Evolutionary conservation across 1,140 invertebrate species (phyloP), one percentile per base, ranked within the genome.

Genomic region (Drosophila azteca): DNA sequence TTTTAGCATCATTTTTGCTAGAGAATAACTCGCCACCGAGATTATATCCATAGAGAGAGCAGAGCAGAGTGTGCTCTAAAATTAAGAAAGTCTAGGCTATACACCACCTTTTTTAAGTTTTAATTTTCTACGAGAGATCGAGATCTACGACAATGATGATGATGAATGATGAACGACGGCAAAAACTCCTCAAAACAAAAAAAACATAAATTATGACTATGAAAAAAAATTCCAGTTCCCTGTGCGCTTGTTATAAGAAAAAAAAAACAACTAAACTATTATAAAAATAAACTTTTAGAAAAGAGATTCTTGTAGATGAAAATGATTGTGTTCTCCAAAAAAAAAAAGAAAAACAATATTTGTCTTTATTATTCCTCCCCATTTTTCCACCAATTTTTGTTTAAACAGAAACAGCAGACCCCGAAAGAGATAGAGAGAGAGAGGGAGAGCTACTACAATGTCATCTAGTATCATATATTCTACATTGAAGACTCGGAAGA

Each of bases 21-120:
- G 81, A 85, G 81, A 84, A 85, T 71, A 80, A 80, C 81, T 84
- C 81, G 81, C 77, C 81, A 85, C 81, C 81, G 81, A 85, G 81
- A 85, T 81, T 72, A 80, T 84, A 84, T 84, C 72, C 73, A 79
- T 84, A 63, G 52, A 46, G 15, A 46, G 20, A 15, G 20, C 11
- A 46, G 31, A 39, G 35, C 24, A 39, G 35, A 3, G 11, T 5
- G 35, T 4, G 35, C 35, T 39, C 35, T 39, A 11, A 39, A 39
- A 39, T 39, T 9, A 39, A 39, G 22, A 72, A 49, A 53, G 57
- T 79, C 50, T 79, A 80, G 77, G 70, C 50, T 72, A 68, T 31
- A 57, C 20, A 66, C 43, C 64, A 46, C 35, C 11, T 46, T 68
- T 39, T 39, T 39, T 69, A 48, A 57, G 59, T 70, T 77, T 50